Base-by-base conservation (phyloP, 2,113 vertebrate genomes). In the Lampris megalopsis region DNA sequence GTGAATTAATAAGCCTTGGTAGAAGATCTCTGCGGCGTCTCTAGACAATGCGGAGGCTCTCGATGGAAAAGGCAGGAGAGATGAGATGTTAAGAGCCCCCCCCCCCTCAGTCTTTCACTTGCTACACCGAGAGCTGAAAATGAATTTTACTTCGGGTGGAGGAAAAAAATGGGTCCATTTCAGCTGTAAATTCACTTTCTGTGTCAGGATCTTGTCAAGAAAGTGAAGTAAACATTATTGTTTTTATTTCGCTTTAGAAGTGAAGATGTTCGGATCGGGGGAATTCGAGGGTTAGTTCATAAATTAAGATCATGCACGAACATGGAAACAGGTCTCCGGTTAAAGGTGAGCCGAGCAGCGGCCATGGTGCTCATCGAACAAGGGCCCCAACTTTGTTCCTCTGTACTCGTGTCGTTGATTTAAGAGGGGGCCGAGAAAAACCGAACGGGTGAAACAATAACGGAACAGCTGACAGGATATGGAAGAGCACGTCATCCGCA, bases 1-100 rank as follows among this genome's bases (percentile, higher is more conserved):
- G 86, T 88, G 92, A 91, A 92, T 91, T 93, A 93, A 94, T 94
- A 94, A 94, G 92, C 82, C 88, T 88, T 76, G 73, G 82, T 86
- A 84, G 87, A 91, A 90, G 93, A 92, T 91, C 88, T 89, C 83
- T 83, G 75, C 85, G 64, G 82, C 65, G 91, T 92, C 90, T 92
- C 88, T 71, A 91, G 91, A 93, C 91, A 90, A 88, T 87, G 89
- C 83, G 11, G n/a, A 35, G 68, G 68, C 84, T 87, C 89, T 88
- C 90, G 73, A 83, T 80, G 81, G 89, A 91, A 84, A 88, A 88
- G 58, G 75, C 73, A 86, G 78, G 61, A 75, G 75, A 88, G 88
- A 88, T 87, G 85, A 91, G 74, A 92, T 73, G 86, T 90, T 83
- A 88, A 80, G 77, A 89, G 71, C 88, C 67, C 64, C 67, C 82